Conservation (phyloP, 2,888 invertebrate species). For the Pristionchus entomophagus region DNA sequence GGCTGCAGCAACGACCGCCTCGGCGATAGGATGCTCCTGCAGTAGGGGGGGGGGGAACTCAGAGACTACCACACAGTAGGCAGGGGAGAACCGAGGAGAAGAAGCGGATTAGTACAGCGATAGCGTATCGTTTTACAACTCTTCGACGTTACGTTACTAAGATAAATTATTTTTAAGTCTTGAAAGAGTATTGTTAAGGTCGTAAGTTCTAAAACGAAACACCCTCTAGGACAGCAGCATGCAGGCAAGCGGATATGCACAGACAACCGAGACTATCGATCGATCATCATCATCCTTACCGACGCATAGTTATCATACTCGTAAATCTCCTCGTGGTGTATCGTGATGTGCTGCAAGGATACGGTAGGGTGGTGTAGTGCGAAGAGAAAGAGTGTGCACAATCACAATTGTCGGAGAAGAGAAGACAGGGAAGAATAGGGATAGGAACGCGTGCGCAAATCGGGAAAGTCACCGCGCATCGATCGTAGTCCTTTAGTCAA, state of each 20-base stretch:
- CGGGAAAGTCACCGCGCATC: neutral
- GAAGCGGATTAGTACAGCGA: too few relatives aligned
- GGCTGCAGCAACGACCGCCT: constrained; percentile 42
- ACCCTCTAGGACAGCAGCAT: neutral
- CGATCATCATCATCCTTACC: constrained; percentile 24
- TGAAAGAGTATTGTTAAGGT: too few relatives aligned
- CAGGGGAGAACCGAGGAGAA: neutral
- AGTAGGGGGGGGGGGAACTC: neutral
- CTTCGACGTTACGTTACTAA: too few relatives aligned
- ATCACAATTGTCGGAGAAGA: neutral
- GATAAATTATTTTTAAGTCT: too few relatives aligned
- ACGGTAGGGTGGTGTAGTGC: constrained; percentile 27
- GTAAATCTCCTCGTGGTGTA: constrained; percentile 45
- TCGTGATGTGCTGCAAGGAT: constrained; percentile 46
- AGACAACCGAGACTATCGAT: neutral
- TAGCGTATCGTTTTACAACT: too few relatives aligned
- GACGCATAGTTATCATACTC: constrained; percentile 42
- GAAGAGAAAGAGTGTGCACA: neutral
- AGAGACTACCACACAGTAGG: neutral
- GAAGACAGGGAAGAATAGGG: neutral
- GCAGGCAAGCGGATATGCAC: neutral
- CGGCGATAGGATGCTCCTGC: constrained; percentile 41
- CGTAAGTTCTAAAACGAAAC: neutral
- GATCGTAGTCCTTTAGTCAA: neutral
- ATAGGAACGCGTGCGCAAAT: constrained; percentile 12